A percentile compares a stretch with the other conserved stretches of the same genome.
phyloP scores from a whole-genome alignment of 1,140 invertebrate species.

The Anthonomus grandis region DNA sequence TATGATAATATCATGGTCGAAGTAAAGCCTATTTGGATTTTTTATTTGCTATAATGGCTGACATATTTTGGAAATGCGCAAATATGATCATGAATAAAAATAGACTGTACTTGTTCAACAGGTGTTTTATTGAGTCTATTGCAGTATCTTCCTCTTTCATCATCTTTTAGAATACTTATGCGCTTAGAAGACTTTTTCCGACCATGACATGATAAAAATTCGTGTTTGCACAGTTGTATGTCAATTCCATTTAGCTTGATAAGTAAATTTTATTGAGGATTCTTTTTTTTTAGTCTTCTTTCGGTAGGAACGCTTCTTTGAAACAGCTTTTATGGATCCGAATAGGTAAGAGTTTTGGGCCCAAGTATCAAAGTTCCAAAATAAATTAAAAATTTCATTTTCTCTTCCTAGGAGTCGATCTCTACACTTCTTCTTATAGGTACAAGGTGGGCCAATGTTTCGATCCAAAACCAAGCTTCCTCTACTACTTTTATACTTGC shows the following conservation, averaged over 20 bases:
- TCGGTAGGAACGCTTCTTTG: not conserved
- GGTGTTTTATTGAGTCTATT: too few relatives aligned
- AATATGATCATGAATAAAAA: too few relatives aligned
- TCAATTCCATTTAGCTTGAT: too few relatives aligned
- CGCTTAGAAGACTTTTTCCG: not conserved
- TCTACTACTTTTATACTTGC: not conserved
- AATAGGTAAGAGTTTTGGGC: not conserved
- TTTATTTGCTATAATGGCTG: not conserved
- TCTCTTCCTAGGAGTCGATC: too few relatives aligned
- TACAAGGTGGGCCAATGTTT: not conserved
- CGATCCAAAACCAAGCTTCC: too few relatives aligned
- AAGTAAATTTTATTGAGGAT: not conserved
- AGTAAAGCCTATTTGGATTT: not conserved
- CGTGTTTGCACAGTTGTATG: too few relatives aligned
- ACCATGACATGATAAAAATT: not conserved
- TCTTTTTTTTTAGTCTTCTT: not conserved
- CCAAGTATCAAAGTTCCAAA: not conserved
- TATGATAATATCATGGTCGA: too few relatives aligned
- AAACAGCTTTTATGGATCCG: too few relatives aligned
- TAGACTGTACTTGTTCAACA: not conserved
- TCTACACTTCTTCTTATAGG: not conserved
- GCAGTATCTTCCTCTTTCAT: not conserved
- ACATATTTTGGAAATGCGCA: slow-evolving; percentile 4
- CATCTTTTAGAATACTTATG: not conserved
- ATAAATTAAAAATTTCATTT: too few relatives aligned